These are phyloP conservation scores for Parnassius mnemosyne DNA, from an alignment of 2,888 invertebrate species.

Conservation along the genomic window DNA sequence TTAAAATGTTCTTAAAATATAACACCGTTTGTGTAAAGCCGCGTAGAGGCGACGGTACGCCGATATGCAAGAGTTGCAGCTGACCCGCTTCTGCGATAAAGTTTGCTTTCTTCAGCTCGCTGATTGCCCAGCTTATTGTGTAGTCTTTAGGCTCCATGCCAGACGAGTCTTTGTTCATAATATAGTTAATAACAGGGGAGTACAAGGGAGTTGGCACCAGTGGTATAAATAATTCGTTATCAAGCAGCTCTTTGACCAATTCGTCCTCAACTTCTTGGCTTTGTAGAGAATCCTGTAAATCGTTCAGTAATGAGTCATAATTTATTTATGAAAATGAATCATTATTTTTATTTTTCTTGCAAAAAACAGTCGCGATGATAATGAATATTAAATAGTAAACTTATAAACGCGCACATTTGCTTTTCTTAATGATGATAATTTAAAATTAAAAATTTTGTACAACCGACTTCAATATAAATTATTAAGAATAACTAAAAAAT, in stretches of 20 bases:
- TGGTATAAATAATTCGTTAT: slow-evolving; percentile 57
- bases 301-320: too few relatives aligned
- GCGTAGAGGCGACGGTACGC: slow-evolving; percentile 56
- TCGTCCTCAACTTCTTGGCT: slow-evolving; percentile 56
- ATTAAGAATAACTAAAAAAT: too few relatives aligned
- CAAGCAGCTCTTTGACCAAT: slow-evolving; percentile 59
- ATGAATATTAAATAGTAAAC: too few relatives aligned
- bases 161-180: slow-evolving; percentile 43
- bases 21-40: slow-evolving; percentile 61
- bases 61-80: slow-evolving; percentile 49
- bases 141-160: slow-evolving; percentile 40
- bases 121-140: slow-evolving; percentile 54
- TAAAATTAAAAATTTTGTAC: too few relatives aligned
- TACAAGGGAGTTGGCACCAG: slow-evolving; percentile 62
- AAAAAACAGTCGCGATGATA: too few relatives aligned
- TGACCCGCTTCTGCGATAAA: slow-evolving; percentile 67
- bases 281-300: slow-evolving; percentile 49
- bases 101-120: slow-evolving; percentile 50
- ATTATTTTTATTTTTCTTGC: too few relatives aligned
- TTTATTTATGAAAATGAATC: too few relatives aligned
- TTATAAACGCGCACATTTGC: too few relatives aligned
- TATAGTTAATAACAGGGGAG: slow-evolving; percentile 49
- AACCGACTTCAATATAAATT: too few relatives aligned
- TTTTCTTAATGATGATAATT: too few relatives aligned
- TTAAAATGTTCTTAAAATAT: slow-evolving; percentile 50